Percentiles rank a stretch among this genome's conserved stretches.
Evolutionary conservation across 2,797 vertebrate genomes (phyloP).

Genomic region (Paedocypris micromegethes): DNA sequence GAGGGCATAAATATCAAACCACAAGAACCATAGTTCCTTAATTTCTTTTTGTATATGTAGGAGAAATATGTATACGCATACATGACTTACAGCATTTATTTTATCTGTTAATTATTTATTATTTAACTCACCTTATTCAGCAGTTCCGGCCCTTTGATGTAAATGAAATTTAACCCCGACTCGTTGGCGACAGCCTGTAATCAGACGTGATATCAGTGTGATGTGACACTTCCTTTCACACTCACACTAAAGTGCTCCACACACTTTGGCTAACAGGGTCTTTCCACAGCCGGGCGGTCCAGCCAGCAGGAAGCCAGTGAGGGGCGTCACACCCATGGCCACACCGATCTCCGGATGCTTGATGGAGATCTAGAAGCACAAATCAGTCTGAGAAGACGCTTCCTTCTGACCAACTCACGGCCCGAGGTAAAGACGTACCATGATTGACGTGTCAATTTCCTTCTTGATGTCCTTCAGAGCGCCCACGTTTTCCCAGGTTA

Average conservation of each 20-base stretch:
- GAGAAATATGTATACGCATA: too few species aligned
- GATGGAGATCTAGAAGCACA: conserved; percentile 77
- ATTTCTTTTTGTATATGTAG: too few species aligned
- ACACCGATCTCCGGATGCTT: conserved; percentile 82
- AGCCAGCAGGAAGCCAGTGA: conserved; percentile 87
- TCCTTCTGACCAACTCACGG: conserved; percentile 1
- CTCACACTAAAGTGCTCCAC: too few species aligned
- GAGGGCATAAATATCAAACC: too few species aligned
- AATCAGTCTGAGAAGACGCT: too few species aligned
- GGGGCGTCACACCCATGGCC: conserved; percentile 81
- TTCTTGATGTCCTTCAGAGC: conserved; percentile 88
- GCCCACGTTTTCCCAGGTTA: conserved; percentile 91
- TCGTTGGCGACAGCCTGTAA: conserved; percentile 91
- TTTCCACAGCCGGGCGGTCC: conserved; percentile 96
- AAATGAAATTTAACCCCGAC: conserved; percentile 96
- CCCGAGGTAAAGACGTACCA: conserved; percentile 67
- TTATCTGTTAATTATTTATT: too few species aligned
- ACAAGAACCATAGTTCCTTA: too few species aligned
- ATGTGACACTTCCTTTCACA: too few species aligned
- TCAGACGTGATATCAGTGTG: neutral
- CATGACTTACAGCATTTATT: too few species aligned
- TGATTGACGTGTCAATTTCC: conserved; percentile 93
- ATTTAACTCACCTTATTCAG: conserved; percentile 87
- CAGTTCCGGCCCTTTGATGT: conserved; percentile 93
- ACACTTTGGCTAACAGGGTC: conserved; percentile 90